phyloP scores from a whole-genome alignment of 2,113 vertebrate species.

The Syngnathus floridae region DNA sequence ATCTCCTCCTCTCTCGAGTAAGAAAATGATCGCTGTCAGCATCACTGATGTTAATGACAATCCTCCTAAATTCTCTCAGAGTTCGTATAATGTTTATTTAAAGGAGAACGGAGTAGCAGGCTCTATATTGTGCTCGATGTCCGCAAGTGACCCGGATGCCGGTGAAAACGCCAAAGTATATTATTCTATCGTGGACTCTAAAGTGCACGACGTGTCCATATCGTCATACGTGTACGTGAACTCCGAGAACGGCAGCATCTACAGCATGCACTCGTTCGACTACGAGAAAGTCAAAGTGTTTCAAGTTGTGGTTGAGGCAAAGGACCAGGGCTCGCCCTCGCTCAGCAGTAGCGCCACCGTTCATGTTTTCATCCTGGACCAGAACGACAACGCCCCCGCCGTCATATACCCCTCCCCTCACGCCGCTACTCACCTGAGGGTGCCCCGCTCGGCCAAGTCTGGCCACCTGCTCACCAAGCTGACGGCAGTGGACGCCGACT shows the following conservation, averaged over 20 bases:
- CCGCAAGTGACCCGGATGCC: constrained; percentile 72
- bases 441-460: constrained; percentile 68
- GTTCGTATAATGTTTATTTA: constrained; percentile 47
- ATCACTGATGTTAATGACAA: constrained; percentile 78
- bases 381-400: constrained; percentile 74
- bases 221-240: constrained; percentile 78
- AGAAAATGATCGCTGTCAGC: constrained; percentile 62
- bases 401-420: constrained; percentile 67
- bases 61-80: constrained; percentile 66
- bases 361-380: constrained; percentile 72
- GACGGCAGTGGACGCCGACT: constrained; percentile 76
- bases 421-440: constrained; percentile 64
- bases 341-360: constrained; percentile 70
- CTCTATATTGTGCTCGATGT: constrained; percentile 44
- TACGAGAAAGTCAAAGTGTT: constrained; percentile 78
- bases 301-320: constrained; percentile 73
- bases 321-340: constrained; percentile 68
- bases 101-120: constrained; percentile 49
- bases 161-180: constrained; percentile 68
- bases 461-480: constrained; percentile 76
- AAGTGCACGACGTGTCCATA: constrained; percentile 67
- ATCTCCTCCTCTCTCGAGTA: constrained; percentile 67
- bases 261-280: constrained; percentile 72
- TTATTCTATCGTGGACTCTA: constrained; percentile 72
- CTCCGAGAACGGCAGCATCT: constrained; percentile 75